Conservation (phyloP, 2,113 vertebrate genomes). For the Callaeas wilsoni region DNA sequence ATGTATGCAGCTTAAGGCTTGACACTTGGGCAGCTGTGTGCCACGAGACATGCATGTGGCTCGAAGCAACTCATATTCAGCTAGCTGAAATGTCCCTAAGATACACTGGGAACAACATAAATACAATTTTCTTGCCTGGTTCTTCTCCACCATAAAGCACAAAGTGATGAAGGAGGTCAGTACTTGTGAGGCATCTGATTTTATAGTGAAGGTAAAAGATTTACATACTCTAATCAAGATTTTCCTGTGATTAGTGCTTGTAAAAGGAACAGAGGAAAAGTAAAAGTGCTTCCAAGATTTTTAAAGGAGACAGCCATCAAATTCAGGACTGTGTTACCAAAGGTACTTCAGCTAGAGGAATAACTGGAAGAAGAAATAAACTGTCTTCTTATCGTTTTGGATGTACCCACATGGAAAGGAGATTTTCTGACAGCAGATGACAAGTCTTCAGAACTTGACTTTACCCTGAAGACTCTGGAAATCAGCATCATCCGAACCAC, state of each 20-base stretch:
- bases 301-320: neutral
- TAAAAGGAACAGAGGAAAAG: neutral
- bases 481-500: neutral
- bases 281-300: neutral
- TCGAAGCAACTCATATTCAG: neutral
- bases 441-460: neutral
- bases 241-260: neutral
- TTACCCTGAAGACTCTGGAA: neutral
- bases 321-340: neutral
- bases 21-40: neutral
- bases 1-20: neutral
- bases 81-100: neutral
- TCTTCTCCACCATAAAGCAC: neutral
- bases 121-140: neutral
- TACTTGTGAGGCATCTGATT: neutral
- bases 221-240: neutral
- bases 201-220: neutral
- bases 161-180: neutral
- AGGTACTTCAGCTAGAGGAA: neutral
- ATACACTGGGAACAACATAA: neutral
- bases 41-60: accelerated
- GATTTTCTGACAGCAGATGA: neutral
- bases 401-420: neutral
- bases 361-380: neutral
- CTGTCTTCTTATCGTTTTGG: neutral